A percentile compares a stretch with the other conserved stretches of the same genome.
Conservation (phyloP, 2,113 vertebrate genomes). For the Procavia capensis region DNA sequence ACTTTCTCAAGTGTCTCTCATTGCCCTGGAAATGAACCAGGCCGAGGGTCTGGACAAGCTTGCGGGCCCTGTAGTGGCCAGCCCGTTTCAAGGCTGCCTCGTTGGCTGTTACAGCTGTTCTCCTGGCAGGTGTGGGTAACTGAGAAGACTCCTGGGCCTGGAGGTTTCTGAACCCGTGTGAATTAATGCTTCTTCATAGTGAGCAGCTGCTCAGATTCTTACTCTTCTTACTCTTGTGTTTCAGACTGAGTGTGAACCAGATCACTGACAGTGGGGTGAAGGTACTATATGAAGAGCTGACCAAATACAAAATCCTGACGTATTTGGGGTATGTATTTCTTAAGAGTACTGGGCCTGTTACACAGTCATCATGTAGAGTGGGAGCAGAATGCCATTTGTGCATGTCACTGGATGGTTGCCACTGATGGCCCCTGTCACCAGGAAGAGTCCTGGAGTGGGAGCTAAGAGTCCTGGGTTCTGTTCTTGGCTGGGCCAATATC, state of each 20-base stretch:
- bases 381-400: background rate
- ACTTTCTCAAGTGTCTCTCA: fast-evolving
- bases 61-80: fast-evolving
- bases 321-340: slow-evolving; percentile 91
- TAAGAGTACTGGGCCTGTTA: background rate
- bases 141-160: background rate
- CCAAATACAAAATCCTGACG: slow-evolving; percentile 91
- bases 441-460: background rate
- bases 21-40: background rate
- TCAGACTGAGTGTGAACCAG: slow-evolving; percentile 95
- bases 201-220: background rate
- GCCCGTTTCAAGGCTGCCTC: background rate
- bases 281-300: slow-evolving; percentile 94
- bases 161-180: background rate
- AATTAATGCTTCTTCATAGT: background rate
- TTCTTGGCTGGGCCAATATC: background rate
- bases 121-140: too few relatives aligned
- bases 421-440: fast-evolving
- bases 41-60: background rate
- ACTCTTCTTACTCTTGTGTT: slow-evolving; percentile 51
- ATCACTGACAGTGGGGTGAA: slow-evolving; percentile 93
- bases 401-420: background rate
- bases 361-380: fast-evolving
- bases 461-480: background rate
- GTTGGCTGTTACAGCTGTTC: fast-evolving